These are phyloP conservation scores for Caenorhabditis auriculariae DNA, from an alignment of 2,888 invertebrate species.

Conservation along the genomic window DNA sequence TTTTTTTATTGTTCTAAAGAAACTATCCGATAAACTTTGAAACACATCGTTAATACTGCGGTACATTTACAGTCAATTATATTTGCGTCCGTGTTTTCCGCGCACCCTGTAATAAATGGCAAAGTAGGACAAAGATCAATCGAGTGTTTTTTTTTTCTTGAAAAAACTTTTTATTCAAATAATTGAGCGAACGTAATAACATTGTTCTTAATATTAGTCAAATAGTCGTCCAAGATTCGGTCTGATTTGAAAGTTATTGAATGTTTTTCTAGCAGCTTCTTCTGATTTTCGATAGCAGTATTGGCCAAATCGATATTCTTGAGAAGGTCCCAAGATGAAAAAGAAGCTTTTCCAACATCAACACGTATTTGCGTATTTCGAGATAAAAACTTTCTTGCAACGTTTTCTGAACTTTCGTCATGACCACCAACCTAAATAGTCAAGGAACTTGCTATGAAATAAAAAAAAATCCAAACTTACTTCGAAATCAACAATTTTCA, in stretches of 20 bases:
- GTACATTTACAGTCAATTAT: too few species aligned
- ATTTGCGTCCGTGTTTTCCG: too few species aligned
- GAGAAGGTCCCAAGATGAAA: neutral
- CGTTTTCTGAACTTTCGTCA: too few species aligned
- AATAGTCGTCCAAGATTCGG: neutral
- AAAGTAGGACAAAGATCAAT: too few species aligned
- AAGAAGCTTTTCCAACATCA: neutral
- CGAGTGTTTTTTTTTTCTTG: neutral
- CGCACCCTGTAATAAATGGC: too few species aligned
- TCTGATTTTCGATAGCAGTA: slow-evolving; percentile 3
- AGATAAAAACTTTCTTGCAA: too few species aligned
- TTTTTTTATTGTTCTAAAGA: too few species aligned
- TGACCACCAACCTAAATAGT: neutral
- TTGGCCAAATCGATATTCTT: neutral
- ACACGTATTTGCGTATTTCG: too few species aligned
- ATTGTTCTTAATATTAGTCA: slow-evolving; percentile 3
- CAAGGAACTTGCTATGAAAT: neutral
- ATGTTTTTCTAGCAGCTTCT: neutral
- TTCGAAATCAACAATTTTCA: slow-evolving; percentile 1
- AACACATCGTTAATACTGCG: too few species aligned
- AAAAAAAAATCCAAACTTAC: slow-evolving; percentile 2
- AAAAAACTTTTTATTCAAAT: neutral
- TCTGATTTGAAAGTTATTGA: neutral
- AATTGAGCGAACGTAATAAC: neutral
- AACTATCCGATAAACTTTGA: too few species aligned